Evolutionary conservation across 2,797 vertebrate species (phyloP).

Genomic region (Cyclopterus lumpus): DNA sequence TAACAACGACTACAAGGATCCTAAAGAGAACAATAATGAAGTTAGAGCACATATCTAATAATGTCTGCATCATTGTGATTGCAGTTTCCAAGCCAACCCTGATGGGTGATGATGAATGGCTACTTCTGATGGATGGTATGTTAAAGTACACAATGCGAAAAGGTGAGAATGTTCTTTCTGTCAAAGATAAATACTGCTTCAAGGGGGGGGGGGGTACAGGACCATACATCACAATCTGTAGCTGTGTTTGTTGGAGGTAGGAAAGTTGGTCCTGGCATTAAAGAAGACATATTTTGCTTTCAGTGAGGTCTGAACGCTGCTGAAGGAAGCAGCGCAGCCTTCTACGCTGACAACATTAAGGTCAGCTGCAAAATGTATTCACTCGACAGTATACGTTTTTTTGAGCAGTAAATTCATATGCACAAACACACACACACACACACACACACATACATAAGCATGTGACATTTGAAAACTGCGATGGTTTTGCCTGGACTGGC

Average conservation of each 20-base stretch:
- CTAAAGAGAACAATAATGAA: constrained; percentile 6
- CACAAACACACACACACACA: constrained; percentile 9
- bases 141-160: background rate
- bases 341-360: constrained; percentile 42
- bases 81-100: constrained; percentile 3
- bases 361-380: constrained; percentile 59
- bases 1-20: constrained; percentile 24
- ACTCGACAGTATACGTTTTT: constrained; percentile 38
- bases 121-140: background rate
- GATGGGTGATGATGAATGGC: background rate
- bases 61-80: background rate
- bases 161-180: background rate
- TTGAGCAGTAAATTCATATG: constrained; percentile 16
- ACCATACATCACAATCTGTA: constrained; percentile 11
- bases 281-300: constrained; percentile 26
- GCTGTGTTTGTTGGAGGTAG: constrained; percentile 21
- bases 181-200: constrained; percentile 14
- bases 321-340: constrained; percentile 20
- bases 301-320: constrained; percentile 8
- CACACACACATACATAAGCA: constrained; percentile 31
- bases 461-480: constrained; percentile 64
- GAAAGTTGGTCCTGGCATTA: constrained; percentile 13
- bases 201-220: background rate
- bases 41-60: background rate
- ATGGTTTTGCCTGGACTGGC: constrained; percentile 47